Conservation (phyloP, 2,888 invertebrate species). For the Chirona hameri region DNA sequence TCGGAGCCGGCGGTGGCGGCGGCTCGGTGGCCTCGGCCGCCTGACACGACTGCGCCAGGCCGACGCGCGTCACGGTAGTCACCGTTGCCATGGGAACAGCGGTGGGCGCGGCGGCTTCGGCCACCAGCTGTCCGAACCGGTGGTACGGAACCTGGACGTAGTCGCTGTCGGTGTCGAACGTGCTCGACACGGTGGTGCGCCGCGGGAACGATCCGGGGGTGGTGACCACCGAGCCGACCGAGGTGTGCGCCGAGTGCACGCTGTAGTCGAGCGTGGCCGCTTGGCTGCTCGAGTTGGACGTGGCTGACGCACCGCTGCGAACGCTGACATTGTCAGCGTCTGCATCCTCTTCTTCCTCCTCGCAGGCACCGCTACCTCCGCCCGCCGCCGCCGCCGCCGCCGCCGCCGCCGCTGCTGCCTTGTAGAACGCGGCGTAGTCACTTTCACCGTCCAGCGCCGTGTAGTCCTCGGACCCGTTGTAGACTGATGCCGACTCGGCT, state of each 20-base stretch:
- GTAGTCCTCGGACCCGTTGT: background rate
- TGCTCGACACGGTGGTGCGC: constrained; percentile 64
- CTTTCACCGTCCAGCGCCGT: too few relatives aligned
- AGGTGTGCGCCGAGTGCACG: constrained; percentile 39
- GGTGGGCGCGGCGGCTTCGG: constrained; percentile 36
- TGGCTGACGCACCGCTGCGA: background rate
- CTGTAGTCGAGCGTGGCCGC: constrained; percentile 38
- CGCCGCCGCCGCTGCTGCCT: background rate
- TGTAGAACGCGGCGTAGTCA: constrained; percentile 29
- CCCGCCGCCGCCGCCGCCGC: background rate
- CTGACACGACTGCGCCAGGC: constrained; percentile 37
- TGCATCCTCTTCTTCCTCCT: too few relatives aligned
- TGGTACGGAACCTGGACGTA: constrained; percentile 67
- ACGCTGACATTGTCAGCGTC: background rate
- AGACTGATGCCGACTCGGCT: background rate
- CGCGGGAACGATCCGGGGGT: constrained; percentile 39
- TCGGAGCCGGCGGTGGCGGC: constrained; percentile 29
- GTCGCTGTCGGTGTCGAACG: constrained; percentile 83
- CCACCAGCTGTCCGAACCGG: background rate
- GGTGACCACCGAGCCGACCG: constrained; percentile 25
- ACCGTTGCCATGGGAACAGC: constrained; percentile 39
- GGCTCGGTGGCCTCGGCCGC: constrained; percentile 33
- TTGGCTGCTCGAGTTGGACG: background rate
- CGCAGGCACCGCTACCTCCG: too few relatives aligned
- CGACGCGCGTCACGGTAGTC: constrained; percentile 38